Conservation (phyloP, 2,888 invertebrate species). For the Drosophila meridionalis region DNA sequence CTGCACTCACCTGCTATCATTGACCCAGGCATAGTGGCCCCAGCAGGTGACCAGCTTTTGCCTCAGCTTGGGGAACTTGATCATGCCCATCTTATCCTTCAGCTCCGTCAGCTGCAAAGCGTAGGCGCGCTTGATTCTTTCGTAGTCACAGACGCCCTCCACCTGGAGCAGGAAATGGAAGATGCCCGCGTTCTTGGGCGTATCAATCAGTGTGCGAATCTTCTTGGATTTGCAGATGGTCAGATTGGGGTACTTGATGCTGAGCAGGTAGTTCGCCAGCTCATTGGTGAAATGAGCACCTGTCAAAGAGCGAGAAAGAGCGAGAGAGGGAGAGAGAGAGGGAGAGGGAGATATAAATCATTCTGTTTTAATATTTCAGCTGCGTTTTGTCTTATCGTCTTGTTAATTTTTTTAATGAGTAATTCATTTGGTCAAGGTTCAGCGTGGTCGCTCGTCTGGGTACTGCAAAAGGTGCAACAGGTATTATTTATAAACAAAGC, state of each 20-base stretch:
- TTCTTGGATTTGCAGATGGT: constrained; percentile 88
- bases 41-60: constrained; percentile 89
- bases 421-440: constrained; percentile 80
- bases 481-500: constrained; percentile 62
- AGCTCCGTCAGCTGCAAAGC: constrained; percentile 86
- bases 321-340: background rate
- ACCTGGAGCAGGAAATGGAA: constrained; percentile 89
- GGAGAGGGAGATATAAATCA: background rate
- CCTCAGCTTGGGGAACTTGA: constrained; percentile 89
- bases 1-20: constrained; percentile 85
- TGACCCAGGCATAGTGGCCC: constrained; percentile 91
- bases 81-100: constrained; percentile 87
- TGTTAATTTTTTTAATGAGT: constrained; percentile 70
- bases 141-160: constrained; percentile 87
- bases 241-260: constrained; percentile 87
- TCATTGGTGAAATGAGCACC: constrained; percentile 87
- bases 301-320: constrained; percentile 72
- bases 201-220: constrained; percentile 89
- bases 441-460: constrained; percentile 60
- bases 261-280: constrained; percentile 87
- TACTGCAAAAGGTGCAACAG: constrained; percentile 61
- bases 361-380: constrained; percentile 24
- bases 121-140: constrained; percentile 86
- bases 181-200: constrained; percentile 90
- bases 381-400: constrained; percentile 53